A percentile compares a stretch with the other conserved stretches of the same genome.
Evolutionary conservation across 2,113 vertebrate species (phyloP).

Genomic region (Andinoacara biseriatus): DNA sequence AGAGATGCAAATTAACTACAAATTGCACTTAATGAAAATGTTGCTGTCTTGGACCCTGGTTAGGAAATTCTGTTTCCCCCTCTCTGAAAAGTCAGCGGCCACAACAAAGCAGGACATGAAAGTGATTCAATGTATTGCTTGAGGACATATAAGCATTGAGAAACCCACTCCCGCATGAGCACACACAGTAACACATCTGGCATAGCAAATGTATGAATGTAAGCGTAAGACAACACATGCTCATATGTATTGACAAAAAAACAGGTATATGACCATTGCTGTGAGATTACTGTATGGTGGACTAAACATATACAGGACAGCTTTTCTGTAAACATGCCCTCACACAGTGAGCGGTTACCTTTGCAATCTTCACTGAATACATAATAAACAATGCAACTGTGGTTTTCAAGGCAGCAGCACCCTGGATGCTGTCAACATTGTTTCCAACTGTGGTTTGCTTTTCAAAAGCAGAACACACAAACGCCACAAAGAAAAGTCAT

Average conservation of each 20-base stretch:
- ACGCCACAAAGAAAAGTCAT: not conserved
- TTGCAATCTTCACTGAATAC: not conserved
- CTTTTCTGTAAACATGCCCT: not conserved
- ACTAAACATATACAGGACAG: not conserved
- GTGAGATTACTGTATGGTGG: not conserved
- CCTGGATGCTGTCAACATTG: not conserved
- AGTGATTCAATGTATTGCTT: not conserved
- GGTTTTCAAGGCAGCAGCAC: not conserved
- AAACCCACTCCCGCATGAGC: not conserved
- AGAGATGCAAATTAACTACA: conserved; percentile 13
- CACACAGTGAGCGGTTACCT: not conserved
- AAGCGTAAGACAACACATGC: not conserved
- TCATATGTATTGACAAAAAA: not conserved
- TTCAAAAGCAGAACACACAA: not conserved
- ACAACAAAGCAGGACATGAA: not conserved
- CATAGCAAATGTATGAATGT: conserved; percentile 2
- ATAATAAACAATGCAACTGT: not conserved
- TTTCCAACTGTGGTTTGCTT: not conserved
- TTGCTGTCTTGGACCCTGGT: not conserved
- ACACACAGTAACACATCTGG: not conserved
- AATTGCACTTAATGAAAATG: not conserved
- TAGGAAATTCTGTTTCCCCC: not conserved
- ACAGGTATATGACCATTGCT: not conserved
- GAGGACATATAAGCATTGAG: not conserved
- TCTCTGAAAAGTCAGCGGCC: not conserved